phyloP scores from a whole-genome alignment of 2,113 vertebrate genomes.

The Onychostruthus taczanowskii region DNA sequence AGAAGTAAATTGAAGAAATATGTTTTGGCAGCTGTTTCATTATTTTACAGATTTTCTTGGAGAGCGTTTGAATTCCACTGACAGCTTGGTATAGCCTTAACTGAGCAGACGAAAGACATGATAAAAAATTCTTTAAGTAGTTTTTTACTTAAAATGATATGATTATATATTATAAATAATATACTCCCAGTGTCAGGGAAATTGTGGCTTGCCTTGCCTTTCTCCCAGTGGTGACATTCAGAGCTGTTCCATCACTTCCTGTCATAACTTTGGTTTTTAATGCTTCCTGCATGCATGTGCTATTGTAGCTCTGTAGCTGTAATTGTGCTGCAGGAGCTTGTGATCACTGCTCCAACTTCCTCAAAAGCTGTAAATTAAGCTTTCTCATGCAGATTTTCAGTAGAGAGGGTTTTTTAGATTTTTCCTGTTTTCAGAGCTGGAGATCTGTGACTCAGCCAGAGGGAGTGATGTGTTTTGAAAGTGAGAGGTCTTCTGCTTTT shows the following conservation, averaged over 20 bases:
- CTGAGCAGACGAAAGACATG: neutral
- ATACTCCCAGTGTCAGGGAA: neutral
- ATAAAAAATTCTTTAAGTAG: neutral
- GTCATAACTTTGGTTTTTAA: neutral
- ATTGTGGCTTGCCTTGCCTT: neutral
- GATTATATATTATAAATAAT: neutral
- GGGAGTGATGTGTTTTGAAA: slow-evolving; percentile 8
- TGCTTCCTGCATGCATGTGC: rapidly evolving
- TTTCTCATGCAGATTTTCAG: slow-evolving; percentile 30
- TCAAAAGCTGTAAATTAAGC: slow-evolving; percentile 30
- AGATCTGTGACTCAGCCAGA: neutral
- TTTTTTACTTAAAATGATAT: neutral
- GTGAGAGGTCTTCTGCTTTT: slow-evolving; percentile 35
- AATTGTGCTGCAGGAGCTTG: slow-evolving; percentile 4
- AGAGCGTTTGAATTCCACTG: neutral
- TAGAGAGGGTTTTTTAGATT: neutral
- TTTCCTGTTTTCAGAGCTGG: neutral
- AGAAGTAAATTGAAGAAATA: neutral
- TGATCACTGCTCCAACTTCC: slow-evolving; percentile 2
- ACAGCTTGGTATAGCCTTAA: neutral
- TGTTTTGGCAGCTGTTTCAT: neutral
- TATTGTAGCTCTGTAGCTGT: neutral
- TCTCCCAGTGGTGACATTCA: neutral
- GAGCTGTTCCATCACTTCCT: neutral
- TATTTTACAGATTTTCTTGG: neutral